Base-by-base conservation (phyloP, 1,140 invertebrate genomes). In the Protaetia brevitarsis region DNA sequence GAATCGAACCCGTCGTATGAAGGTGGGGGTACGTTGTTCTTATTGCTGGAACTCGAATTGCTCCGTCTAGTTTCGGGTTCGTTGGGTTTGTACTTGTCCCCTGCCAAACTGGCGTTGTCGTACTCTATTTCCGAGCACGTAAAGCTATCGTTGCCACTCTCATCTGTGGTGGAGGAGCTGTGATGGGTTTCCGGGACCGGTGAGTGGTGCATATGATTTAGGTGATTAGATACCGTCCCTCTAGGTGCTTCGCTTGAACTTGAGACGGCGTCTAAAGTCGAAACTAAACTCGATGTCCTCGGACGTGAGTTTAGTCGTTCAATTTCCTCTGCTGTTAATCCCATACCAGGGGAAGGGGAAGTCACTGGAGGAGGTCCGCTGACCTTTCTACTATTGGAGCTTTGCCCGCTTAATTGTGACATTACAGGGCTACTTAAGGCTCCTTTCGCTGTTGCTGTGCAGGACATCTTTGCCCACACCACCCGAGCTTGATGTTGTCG, bases 61-160 rank as follows among this genome's bases (percentile, higher is more conserved):
- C 79, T 83, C 67, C 86, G 79, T 71, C 86, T 79, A 59, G 87
- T 80, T 27, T 84, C 82, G 56, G 87, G 83, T 68, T 87, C 85
- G 30, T 81, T 82, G 27, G 89, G 83, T 79, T 93, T 93, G 76
- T 91, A 92, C 70, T 94, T 93, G 74, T 95, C 89, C 6, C 89
- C 89, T 13, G 85, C 89, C 19, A 93, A 80, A 68, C 90, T 93
- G 67, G 91, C 90, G 73, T 94, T 92, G 73, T 98, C 95, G 77
- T 96, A 97, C 78, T 98, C 96, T 76, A 97, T 97, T 82, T 98
- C 95, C 0, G 95, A 98, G 79, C 95, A 98, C 0, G 95, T 98
- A 81, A 98, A 98, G 67, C 95, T 97, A 75, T 98, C 96, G 80
- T 97, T 96, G 2, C 93, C 94, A 76, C 93, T 95, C 77, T 97